Percentiles rank a stretch among this genome's conserved stretches.
These are phyloP conservation scores for Eremophila alpestris DNA, from an alignment of 2,797 vertebrate genomes.

Conservation along the genomic window DNA sequence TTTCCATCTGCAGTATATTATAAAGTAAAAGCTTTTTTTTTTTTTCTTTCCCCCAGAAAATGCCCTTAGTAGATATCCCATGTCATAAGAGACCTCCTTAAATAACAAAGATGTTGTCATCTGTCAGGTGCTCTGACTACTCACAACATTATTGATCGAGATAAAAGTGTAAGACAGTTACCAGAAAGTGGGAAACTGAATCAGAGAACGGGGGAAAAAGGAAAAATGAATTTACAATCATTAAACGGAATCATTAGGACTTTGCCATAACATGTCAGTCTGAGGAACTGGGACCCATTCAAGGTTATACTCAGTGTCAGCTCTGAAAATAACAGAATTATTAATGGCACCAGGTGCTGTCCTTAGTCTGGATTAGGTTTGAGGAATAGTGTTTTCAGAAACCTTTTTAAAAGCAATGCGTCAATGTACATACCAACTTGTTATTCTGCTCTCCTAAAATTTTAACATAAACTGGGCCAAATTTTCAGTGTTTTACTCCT, in stretches of 20 bases:
- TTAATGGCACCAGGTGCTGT: neutral
- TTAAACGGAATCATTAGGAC: slow-evolving; percentile 11
- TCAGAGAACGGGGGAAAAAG: neutral
- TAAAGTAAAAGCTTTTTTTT: neutral
- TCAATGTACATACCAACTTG: neutral
- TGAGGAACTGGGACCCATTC: neutral
- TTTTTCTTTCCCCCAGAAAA: neutral
- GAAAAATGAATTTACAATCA: slow-evolving; percentile 28
- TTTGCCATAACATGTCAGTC: neutral
- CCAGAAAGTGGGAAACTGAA: slow-evolving; percentile 14
- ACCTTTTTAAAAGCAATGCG: neutral
- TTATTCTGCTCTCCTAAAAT: neutral
- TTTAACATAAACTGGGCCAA: neutral
- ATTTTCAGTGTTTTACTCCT: neutral
- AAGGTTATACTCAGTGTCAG: neutral
- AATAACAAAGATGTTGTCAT: slow-evolving; percentile 52
- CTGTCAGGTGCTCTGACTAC: slow-evolving; percentile 33
- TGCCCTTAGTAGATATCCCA: neutral
- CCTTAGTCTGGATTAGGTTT: neutral
- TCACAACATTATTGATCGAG: neutral
- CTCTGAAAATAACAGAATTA: neutral
- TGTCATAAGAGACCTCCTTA: slow-evolving; percentile 22
- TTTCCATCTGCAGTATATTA: slow-evolving; percentile 42
- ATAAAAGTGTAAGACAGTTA: slow-evolving; percentile 1
- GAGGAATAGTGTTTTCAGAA: neutral